A percentile compares a stretch with the other conserved stretches of the same genome.
phyloP scores from a whole-genome alignment of 1,140 invertebrate genomes.

The Campoletis sonorensis region DNA sequence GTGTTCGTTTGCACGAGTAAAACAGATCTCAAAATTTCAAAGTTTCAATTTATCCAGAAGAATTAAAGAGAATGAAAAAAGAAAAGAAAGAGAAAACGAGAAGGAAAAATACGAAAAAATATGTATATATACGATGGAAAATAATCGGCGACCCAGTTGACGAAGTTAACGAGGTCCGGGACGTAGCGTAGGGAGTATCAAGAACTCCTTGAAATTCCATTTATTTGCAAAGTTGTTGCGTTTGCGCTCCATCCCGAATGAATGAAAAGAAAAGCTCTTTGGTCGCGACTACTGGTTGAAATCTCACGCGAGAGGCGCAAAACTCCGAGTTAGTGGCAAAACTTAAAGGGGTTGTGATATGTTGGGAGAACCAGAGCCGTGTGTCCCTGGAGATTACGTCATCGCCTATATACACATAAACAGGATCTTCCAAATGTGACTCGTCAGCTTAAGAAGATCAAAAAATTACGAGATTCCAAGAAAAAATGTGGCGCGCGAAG shows the following conservation, averaged over 20 bases:
- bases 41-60: neutral
- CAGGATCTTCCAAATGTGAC: too few relatives aligned
- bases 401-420: neutral
- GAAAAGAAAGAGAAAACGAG: neutral
- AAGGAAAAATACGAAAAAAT: neutral
- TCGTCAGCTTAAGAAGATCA: too few relatives aligned
- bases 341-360: constrained; percentile 13
- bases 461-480: too few relatives aligned
- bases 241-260: neutral
- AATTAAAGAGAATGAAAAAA: neutral
- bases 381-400: neutral
- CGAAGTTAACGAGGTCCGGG: neutral
- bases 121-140: neutral
- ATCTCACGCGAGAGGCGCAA: constrained; percentile 16
- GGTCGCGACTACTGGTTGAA: neutral
- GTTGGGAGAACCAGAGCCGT: neutral
- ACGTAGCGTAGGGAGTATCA: neutral
- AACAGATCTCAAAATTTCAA: too few relatives aligned
- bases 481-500: too few relatives aligned
- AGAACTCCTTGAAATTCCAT: constrained; percentile 16
- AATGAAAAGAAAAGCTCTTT: constrained; percentile 20
- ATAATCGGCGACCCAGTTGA: constrained; percentile 1
- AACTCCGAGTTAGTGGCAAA: constrained; percentile 24
- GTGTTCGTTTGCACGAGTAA: too few relatives aligned
- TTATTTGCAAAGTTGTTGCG: constrained; percentile 13